These are phyloP conservation scores for Notamacropus eugenii DNA, from an alignment of 2,797 vertebrate species.

Conservation along the genomic window DNA sequence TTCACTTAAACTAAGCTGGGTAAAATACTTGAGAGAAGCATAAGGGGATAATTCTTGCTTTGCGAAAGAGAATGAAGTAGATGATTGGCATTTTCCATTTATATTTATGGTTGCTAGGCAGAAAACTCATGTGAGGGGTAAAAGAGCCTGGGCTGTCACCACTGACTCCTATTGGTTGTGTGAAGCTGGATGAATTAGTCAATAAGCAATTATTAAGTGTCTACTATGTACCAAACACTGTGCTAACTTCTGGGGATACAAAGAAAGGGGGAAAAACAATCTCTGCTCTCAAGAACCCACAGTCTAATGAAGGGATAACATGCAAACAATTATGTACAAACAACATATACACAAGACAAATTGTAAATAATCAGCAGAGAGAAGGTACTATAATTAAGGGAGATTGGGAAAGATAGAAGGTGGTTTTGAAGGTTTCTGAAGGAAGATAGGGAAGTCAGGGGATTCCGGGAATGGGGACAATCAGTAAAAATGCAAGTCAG, in stretches of 20 bases:
- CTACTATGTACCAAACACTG: not conserved
- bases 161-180: not conserved
- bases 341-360: not conserved
- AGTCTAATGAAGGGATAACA: not conserved
- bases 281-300: not conserved
- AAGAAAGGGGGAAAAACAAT: not conserved
- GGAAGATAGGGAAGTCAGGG: not conserved
- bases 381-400: not conserved
- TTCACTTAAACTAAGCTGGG: slow-evolving; percentile 52
- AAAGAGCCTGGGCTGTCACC: not conserved
- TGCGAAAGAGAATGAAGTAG: slow-evolving; percentile 30
- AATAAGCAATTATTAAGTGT: not conserved
- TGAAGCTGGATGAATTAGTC: not conserved
- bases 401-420: not conserved
- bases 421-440: not conserved
- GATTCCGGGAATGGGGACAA: not conserved
- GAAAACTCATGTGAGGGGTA: not conserved
- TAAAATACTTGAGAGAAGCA: slow-evolving; percentile 50
- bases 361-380: not conserved
- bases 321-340: not conserved
- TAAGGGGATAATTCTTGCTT: slow-evolving; percentile 58
- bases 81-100: slow-evolving; percentile 29
- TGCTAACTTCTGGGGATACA: not conserved
- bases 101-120: slow-evolving; percentile 45
- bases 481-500: not conserved